A percentile compares a stretch with the other conserved stretches of the same genome.
Evolutionary conservation across 2,113 vertebrate species (phyloP).

Genomic region (Nettapus auritus): DNA sequence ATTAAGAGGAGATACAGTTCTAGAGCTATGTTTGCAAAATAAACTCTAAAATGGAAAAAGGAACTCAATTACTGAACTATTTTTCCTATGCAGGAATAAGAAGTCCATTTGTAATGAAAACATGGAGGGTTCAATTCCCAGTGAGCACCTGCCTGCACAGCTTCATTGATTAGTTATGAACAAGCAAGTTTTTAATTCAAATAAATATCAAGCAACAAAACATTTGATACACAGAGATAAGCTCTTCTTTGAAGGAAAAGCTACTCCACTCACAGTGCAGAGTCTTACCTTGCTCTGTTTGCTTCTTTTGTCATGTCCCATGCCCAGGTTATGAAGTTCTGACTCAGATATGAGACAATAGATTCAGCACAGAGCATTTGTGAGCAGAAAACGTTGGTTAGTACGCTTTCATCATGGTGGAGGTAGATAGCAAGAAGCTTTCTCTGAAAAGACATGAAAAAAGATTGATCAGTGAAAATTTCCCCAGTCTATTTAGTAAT

Average conservation of each 20-base stretch:
- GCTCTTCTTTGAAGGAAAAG: not conserved
- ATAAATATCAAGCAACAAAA: not conserved
- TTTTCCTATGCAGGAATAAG: not conserved
- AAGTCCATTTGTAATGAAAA: not conserved
- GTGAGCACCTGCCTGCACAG: not conserved
- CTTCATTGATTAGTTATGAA: not conserved
- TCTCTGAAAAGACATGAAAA: constrained; percentile 83
- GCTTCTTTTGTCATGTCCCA: constrained; percentile 98
- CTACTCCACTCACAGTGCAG: not conserved
- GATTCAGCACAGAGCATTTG: constrained; percentile 99
- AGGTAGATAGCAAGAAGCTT: constrained; percentile 99
- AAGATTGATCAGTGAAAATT: constrained; percentile 18
- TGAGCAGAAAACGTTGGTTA: constrained; percentile 99
- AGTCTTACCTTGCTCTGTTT: constrained; percentile 94
- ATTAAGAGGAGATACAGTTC: not conserved
- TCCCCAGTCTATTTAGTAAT: not conserved
- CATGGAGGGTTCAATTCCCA: not conserved
- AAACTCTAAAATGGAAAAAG: not conserved
- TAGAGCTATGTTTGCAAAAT: not conserved
- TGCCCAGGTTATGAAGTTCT: constrained; percentile 99
- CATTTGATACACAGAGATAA: not conserved
- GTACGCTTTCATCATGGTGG: constrained; percentile 98
- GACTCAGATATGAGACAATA: constrained; percentile 97
- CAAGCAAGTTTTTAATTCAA: not conserved
- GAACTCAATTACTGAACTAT: not conserved